Evolutionary conservation across 1,140 invertebrate genomes (phyloP).

Genomic region (Tenebrio molitor): DNA sequence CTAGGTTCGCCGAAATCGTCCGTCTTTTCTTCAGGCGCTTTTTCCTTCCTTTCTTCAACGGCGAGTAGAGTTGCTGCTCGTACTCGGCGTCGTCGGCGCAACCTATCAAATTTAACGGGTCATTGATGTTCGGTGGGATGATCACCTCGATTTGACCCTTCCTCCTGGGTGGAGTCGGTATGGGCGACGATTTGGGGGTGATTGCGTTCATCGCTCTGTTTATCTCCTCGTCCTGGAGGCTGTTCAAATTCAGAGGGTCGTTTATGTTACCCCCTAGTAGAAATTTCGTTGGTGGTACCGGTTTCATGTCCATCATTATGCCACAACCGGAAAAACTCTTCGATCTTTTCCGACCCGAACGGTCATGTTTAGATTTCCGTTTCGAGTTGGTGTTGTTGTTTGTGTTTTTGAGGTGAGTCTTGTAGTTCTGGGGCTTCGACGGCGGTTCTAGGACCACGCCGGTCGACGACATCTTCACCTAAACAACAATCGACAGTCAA

Average conservation of each 20-base stretch:
- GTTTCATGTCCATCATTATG: conserved; percentile 76
- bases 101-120: conserved; percentile 89
- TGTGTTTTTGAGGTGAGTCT: conserved; percentile 37
- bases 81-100: conserved; percentile 86
- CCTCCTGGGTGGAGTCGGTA: conserved; percentile 87
- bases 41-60: conserved; percentile 74
- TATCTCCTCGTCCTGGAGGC: conserved; percentile 90
- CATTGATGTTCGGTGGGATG: conserved; percentile 92
- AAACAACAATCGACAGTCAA: conserved; percentile 1
- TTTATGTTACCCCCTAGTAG: conserved; percentile 94
- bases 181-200: conserved; percentile 88
- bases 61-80: conserved; percentile 78
- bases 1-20: conserved; percentile 70
- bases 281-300: conserved; percentile 92
- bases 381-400: conserved; percentile 53
- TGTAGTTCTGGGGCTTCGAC: conserved; percentile 49
- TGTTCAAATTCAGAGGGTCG: conserved; percentile 95
- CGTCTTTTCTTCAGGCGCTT: conserved; percentile 71
- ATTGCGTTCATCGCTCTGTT: conserved; percentile 88
- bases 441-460: conserved; percentile 49
- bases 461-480: conserved; percentile 55
- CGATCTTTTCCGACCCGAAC: conserved; percentile 67
- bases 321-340: conserved; percentile 69
- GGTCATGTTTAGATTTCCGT: conserved; percentile 59
- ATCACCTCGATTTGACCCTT: conserved; percentile 90